A percentile compares a stretch with the other conserved stretches of the same genome.
Evolutionary conservation across 2,797 vertebrate species (phyloP).

Genomic region (Craterocephalus amniculus): DNA sequence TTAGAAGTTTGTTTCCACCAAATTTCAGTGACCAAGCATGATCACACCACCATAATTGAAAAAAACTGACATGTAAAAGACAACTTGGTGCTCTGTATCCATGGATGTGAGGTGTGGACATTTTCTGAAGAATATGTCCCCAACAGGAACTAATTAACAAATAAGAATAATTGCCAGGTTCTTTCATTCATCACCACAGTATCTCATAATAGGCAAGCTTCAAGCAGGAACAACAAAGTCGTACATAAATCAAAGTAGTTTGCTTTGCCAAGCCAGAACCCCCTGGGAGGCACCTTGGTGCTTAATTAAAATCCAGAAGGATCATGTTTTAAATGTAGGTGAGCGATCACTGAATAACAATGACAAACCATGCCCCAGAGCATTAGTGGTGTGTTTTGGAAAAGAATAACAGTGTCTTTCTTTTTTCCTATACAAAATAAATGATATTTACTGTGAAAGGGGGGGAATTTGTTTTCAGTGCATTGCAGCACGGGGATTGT

Average conservation of each 20-base stretch:
- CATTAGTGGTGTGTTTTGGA: constrained; percentile 79
- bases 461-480: constrained; percentile 42
- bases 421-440: constrained; percentile 68
- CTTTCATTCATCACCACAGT: constrained; percentile 77
- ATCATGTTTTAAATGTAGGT: constrained; percentile 89
- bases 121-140: constrained; percentile 69
- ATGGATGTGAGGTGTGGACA: constrained; percentile 47
- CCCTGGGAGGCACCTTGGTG: constrained; percentile 84
- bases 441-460: constrained; percentile 69
- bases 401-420: constrained; percentile 68
- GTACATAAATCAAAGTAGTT: constrained; percentile 87
- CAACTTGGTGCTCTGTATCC: constrained; percentile 53
- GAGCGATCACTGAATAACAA: constrained; percentile 85
- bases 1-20: constrained; percentile 23
- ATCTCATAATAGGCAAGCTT: constrained; percentile 81
- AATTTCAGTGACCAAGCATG: constrained; percentile 14
- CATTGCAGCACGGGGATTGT: constrained; percentile 46
- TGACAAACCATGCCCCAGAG: constrained; percentile 83
- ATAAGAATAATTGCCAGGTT: constrained; percentile 76
- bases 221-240: constrained; percentile 84
- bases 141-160: constrained; percentile 84
- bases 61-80: constrained; percentile 33
- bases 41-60: constrained; percentile 11
- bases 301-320: constrained; percentile 90
- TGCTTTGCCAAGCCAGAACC: constrained; percentile 82